Base-by-base conservation (phyloP, 2,888 invertebrate species). In the Neelides folsomi region DNA sequence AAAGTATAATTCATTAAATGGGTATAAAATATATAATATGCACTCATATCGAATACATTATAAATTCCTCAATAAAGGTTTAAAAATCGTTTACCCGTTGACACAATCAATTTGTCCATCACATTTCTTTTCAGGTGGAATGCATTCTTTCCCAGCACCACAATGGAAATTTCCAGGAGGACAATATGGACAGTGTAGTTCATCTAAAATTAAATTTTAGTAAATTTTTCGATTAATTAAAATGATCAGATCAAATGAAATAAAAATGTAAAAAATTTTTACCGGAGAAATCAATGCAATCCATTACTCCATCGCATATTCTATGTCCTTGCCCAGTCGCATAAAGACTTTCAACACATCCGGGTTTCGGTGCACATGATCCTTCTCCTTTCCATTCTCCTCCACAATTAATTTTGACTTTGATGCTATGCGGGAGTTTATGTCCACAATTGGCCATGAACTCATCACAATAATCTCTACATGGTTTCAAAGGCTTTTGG, bases 231-330 rank as follows among this genome's bases (percentile, higher is more conserved):
- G 7, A 12, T 34, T 41, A 13, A 27, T 42, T 40, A 6, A 40
- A 16, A 12, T 41, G 27, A n/a, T 34, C 13, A n/a, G 2, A 27
- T 16, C 19, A 20, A 13, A 13, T 10, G 15, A 40, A 40, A 7
- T 40, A 40, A n/a, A 18, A 18, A 42, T 7, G 12, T 12, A 16
- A 40, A 40, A 8, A 42, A 13, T 41, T 37, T 49, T 59, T 54
- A 70, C 89, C 89, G 1, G 80, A 79, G 27, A 86, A 75, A 71
- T 86, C 86, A 12, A 83, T 79, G 69, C 90, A 90, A 70, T 90
- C 90, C 12, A 86, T 80, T 35, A 83, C 76, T 13, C 89, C 89
- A 69, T 90, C 90, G 67, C 90, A 90, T 36, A 88, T 75, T 45
- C 87, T 76, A 1, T 83, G 78, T 0, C 83, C 83, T 55, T 85